Conservation (phyloP, 2,888 invertebrate species). For the Diplolepis rosae region DNA sequence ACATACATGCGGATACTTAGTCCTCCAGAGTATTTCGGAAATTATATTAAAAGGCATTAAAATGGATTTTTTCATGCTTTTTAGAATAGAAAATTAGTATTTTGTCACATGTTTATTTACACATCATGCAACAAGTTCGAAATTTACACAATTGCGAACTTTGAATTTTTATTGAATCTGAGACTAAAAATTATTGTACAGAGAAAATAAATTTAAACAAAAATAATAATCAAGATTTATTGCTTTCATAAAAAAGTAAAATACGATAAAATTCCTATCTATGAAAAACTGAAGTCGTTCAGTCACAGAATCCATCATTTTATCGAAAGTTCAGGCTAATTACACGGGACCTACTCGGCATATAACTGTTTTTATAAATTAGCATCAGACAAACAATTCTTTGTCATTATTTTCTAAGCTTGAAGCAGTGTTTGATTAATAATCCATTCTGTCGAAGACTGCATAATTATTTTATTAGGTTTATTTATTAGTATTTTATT, state of each 20-base stretch:
- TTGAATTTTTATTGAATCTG: neutral
- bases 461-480: neutral
- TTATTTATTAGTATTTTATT: neutral
- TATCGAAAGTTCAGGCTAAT: constrained; percentile 15
- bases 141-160: neutral
- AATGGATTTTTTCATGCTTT: constrained; percentile 4
- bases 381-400: neutral
- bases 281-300: neutral
- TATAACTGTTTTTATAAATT: neutral
- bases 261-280: neutral
- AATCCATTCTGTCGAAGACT: neutral
- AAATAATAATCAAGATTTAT: neutral
- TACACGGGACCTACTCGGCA: neutral
- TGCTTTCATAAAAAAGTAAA: neutral
- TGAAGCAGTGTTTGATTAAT: neutral
- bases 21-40: neutral
- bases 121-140: neutral
- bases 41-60: neutral
- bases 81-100: neutral
- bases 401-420: constrained; percentile 17
- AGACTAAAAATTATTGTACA: neutral
- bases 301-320: neutral
- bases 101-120: neutral
- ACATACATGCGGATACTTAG: constrained; percentile 13
- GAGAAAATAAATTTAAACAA: too few relatives aligned